A percentile compares a stretch with the other conserved stretches of the same genome.
phyloP scores from a whole-genome alignment of 2,888 invertebrate species.

The Drosophila bunnanda region DNA sequence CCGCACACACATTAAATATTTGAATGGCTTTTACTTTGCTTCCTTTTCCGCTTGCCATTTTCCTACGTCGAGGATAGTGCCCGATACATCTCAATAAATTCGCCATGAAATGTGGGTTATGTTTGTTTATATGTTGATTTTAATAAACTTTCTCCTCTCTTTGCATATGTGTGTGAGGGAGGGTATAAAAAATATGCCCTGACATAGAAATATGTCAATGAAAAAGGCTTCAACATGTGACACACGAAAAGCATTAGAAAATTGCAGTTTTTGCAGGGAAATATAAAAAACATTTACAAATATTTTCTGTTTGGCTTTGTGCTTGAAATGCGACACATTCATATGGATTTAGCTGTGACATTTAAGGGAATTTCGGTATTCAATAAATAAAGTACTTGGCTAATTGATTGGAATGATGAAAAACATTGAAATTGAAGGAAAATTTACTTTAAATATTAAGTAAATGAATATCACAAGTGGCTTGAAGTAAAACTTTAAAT shows the following conservation, averaged over 20 bases:
- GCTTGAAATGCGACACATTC: constrained; percentile 45
- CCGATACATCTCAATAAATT: constrained; percentile 45
- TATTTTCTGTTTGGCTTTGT: constrained; percentile 30
- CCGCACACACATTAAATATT: constrained; percentile 28
- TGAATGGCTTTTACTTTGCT: constrained; percentile 37
- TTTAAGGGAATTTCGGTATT: constrained; percentile 17
- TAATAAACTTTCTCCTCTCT: constrained; percentile 45
- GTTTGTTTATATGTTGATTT: constrained; percentile 46
- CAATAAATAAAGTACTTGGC: constrained; percentile 30
- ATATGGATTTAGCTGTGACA: constrained; percentile 53
- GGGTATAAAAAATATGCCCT: constrained; percentile 22
- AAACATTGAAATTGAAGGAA: neutral
- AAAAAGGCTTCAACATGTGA: constrained; percentile 24
- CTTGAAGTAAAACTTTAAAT: neutral
- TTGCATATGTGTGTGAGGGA: neutral
- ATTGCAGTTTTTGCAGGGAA: constrained; percentile 29
- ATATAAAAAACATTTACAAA: constrained; percentile 13
- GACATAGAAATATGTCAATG: constrained; percentile 45
- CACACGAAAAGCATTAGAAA: constrained; percentile 52
- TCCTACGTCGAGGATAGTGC: constrained; percentile 17
- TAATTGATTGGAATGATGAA: constrained; percentile 26
- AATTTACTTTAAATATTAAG: neutral
- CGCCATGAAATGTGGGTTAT: constrained; percentile 33
- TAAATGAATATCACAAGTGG: neutral
- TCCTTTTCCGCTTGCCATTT: constrained; percentile 25